Conservation (phyloP, 2,888 invertebrate genomes). For the Callyntrura guangdongensis region DNA sequence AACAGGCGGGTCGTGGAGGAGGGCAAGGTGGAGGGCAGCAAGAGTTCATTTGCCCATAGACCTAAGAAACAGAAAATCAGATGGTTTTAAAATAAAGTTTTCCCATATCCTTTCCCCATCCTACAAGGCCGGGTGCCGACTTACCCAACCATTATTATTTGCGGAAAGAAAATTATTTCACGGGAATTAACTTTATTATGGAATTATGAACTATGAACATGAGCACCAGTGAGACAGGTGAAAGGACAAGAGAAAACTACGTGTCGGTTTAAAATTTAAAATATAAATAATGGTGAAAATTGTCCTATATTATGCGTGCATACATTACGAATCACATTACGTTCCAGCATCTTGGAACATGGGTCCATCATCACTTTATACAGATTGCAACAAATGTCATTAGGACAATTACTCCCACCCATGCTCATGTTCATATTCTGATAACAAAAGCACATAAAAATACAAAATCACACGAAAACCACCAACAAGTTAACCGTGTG, state of each 20-base stretch:
- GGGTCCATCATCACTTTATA: slow-evolving; percentile 79
- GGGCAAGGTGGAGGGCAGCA: slow-evolving; percentile 80
- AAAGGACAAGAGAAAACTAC: slow-evolving; percentile 12
- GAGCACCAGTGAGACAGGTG: slow-evolving; percentile 38
- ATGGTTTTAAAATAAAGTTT: background rate
- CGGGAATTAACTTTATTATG: too few relatives aligned
- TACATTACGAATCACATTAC: slow-evolving; percentile 79
- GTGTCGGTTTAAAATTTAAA: background rate
- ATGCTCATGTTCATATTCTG: slow-evolving; percentile 68
- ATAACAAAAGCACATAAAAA: background rate
- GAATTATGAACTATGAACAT: slow-evolving; percentile 79
- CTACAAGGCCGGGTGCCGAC: background rate
- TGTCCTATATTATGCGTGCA: background rate
- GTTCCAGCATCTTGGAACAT: slow-evolving; percentile 83
- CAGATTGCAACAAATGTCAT: slow-evolving; percentile 74
- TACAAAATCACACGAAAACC: background rate
- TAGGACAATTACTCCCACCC: slow-evolving; percentile 20
- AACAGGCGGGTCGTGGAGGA: slow-evolving; percentile 72
- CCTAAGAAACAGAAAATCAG: slow-evolving; percentile 56
- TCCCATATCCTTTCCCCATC: slow-evolving; percentile 75
- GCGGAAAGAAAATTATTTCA: too few relatives aligned
- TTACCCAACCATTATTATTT: background rate
- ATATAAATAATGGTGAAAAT: too few relatives aligned
- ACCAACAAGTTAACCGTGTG: background rate
- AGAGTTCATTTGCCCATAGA: slow-evolving; percentile 83